phyloP scores from a whole-genome alignment of 1,140 invertebrate species.

The Lucilia cuprina region DNA sequence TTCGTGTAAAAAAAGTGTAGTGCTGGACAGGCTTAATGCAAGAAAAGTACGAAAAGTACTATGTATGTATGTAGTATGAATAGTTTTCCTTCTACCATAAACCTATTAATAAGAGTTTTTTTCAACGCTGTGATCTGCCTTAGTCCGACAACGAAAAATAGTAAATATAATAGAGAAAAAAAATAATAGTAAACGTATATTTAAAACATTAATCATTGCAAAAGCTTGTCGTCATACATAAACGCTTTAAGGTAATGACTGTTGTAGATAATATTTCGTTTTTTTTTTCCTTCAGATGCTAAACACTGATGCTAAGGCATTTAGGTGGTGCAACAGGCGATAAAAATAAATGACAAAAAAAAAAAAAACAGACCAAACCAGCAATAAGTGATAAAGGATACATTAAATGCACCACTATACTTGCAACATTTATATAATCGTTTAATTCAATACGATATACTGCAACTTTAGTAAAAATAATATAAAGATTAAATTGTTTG shows the following conservation, averaged over 20 bases:
- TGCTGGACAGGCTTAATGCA: not conserved
- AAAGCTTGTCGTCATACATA: slow-evolving; percentile 14
- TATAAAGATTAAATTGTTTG: not conserved
- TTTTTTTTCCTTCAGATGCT: too few relatives aligned
- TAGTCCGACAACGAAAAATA: not conserved
- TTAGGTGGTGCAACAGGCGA: not conserved
- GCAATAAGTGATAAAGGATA: slow-evolving; percentile 3
- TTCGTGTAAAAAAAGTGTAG: not conserved
- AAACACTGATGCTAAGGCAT: not conserved
- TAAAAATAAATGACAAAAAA: not conserved
- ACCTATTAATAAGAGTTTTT: too few relatives aligned
- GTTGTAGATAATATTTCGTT: not conserved
- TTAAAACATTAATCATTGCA: slow-evolving; percentile 7
- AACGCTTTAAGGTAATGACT: slow-evolving; percentile 11
- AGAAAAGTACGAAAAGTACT: not conserved
- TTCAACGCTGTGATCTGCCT: too few relatives aligned
- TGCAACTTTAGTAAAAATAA: not conserved
- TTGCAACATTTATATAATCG: not conserved
- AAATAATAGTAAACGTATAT: not conserved
- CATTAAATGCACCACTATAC: not conserved
- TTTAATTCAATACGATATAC: not conserved
- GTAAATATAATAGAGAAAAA: too few relatives aligned
- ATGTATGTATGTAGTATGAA: too few relatives aligned
- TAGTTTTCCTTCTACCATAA: too few relatives aligned
- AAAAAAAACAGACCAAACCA: not conserved